Evolutionary conservation across 2,113 vertebrate genomes (phyloP).

Genomic region (Cranoglanis bouderius): DNA sequence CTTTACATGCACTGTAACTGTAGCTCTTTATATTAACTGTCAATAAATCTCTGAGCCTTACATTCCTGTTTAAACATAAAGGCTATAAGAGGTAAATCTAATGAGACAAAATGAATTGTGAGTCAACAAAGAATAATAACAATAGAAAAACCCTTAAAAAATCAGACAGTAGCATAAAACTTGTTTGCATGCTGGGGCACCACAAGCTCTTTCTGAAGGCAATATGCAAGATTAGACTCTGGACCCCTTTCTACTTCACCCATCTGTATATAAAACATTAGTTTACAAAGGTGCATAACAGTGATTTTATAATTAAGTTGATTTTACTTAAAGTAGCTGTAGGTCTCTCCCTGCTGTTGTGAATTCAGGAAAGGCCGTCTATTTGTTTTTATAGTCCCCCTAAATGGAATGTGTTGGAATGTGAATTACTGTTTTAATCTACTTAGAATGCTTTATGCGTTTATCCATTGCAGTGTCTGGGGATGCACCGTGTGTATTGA

Average conservation of each 20-base stretch:
- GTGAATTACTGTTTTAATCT: not conserved
- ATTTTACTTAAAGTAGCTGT: not conserved
- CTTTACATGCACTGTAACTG: conserved; percentile 12
- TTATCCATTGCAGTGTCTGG: not conserved
- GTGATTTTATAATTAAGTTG: not conserved
- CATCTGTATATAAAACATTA: not conserved
- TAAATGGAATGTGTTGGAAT: not conserved
- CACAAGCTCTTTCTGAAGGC: not conserved
- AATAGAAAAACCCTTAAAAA: no score
- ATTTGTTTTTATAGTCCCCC: not conserved
- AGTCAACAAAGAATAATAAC: not conserved
- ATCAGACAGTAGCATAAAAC: no score
- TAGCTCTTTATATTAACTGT: not conserved
- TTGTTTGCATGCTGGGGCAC: not conserved
- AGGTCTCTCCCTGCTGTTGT: not conserved
- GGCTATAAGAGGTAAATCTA: not conserved
- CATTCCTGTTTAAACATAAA: not conserved
- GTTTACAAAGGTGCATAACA: not conserved
- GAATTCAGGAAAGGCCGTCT: not conserved
- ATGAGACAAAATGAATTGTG: not conserved
- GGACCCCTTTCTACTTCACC: not conserved
- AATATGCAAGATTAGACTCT: no score
- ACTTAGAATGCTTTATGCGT: not conserved
- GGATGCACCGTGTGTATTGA: not conserved
- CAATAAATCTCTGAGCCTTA: not conserved